These are phyloP conservation scores for Lordiphosa collinella DNA, from an alignment of 1,140 invertebrate species.

Conservation along the genomic window DNA sequence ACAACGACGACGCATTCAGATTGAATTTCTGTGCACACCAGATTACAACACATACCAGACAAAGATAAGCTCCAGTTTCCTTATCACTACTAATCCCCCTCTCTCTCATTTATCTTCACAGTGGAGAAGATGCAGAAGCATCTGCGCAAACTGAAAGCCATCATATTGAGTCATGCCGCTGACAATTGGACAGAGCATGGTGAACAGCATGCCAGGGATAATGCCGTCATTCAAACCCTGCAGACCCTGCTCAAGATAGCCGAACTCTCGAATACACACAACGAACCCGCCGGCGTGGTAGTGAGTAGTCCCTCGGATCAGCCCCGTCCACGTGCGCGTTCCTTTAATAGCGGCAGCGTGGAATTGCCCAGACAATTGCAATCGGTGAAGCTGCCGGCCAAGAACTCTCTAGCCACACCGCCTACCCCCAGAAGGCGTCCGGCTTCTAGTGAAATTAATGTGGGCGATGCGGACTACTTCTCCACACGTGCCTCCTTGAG, in stretches of 20 bases:
- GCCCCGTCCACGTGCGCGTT: conserved; percentile 47
- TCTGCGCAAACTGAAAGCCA: conserved; percentile 63
- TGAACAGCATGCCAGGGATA: conserved; percentile 65
- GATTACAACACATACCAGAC: conserved; percentile 21
- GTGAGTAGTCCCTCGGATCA: conserved; percentile 32
- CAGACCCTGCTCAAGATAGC: conserved; percentile 74
- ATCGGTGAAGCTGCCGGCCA: conserved; percentile 52
- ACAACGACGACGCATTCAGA: conserved; percentile 17
- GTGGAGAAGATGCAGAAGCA: conserved; percentile 78
- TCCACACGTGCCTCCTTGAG: conserved; percentile 65
- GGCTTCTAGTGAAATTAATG: conserved; percentile 49
- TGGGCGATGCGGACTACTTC: conserved; percentile 64
- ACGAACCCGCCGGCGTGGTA: conserved; percentile 48
- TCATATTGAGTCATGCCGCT: conserved; percentile 59
- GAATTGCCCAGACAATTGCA: conserved; percentile 51
- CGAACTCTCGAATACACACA: conserved; percentile 61
- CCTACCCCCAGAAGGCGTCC: conserved; percentile 40
- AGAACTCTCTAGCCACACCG: conserved; percentile 55
- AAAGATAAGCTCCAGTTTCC: conserved; percentile 40
- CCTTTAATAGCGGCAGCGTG: conserved; percentile 60
- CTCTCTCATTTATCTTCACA: conserved; percentile 29
- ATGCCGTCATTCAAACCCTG: conserved; percentile 69
- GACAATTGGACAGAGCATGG: conserved; percentile 57
- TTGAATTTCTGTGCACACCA: conserved; percentile 4
- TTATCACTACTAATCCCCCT: conserved; percentile 25